These are phyloP conservation scores for Plumapathes pennacea DNA, from an alignment of 92 coral and sea anemone species.

Conservation along the genomic window DNA sequence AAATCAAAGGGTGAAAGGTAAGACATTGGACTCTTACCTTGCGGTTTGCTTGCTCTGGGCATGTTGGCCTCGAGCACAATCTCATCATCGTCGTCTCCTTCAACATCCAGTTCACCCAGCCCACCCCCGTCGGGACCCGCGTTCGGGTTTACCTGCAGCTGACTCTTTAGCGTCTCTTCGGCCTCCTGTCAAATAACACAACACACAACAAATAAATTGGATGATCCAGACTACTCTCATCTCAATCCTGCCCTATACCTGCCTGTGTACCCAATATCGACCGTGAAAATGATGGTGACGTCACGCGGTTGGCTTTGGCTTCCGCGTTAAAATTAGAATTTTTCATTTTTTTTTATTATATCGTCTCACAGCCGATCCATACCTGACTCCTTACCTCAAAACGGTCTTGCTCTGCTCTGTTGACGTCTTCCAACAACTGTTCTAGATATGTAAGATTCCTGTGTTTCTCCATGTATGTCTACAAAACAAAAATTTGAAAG, in stretches of 20 bases:
- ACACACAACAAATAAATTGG: neutral
- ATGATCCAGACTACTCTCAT: neutral
- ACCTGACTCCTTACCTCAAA: constrained; percentile 72
- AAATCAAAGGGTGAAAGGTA: too few relatives aligned
- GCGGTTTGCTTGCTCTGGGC: constrained; percentile 39
- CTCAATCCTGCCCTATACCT: neutral
- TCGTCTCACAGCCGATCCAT: neutral
- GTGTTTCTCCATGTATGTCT: constrained; percentile 97
- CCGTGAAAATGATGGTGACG: too few relatives aligned
- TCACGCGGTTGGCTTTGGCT: too few relatives aligned
- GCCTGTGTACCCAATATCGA: too few relatives aligned
- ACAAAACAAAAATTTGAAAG: neutral
- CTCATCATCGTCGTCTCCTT: constrained; percentile 80
- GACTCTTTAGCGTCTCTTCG: constrained; percentile 65
- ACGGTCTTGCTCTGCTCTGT: constrained; percentile 92
- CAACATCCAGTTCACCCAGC: constrained; percentile 75
- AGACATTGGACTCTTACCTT: neutral
- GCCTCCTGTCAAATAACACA: constrained; percentile 59
- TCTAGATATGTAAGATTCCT: constrained; percentile 88
- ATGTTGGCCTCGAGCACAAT: constrained; percentile 83
- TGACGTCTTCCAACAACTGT: constrained; percentile 88
- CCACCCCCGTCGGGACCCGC: constrained; percentile 58
- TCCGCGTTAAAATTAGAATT: too few relatives aligned
- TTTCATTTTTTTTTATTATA: neutral
- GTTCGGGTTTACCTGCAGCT: constrained; percentile 57